Base-by-base conservation (phyloP, 2,888 invertebrate species). In the Atrina japonica region DNA sequence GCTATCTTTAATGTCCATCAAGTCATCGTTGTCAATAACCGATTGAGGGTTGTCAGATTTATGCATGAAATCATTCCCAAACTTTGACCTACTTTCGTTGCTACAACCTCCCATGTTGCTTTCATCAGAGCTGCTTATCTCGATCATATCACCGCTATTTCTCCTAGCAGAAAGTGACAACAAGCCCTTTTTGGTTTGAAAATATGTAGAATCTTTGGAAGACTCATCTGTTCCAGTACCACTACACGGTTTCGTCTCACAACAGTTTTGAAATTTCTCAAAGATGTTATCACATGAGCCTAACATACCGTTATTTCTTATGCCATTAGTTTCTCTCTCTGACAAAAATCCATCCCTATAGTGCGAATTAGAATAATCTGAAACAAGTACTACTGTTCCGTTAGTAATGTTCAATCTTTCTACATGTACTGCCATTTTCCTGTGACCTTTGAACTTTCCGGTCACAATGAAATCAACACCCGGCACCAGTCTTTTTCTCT, bases 391-490 rank as follows among this genome's bases (percentile, higher is more conserved):
- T 18, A 61, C 61, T 30, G 61, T 43, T 47, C 49, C 49, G 30
- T 47, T 55, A 35, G 43, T 23, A 11, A 76, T 53, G 27, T 75
- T 69, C n/a, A 83, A 55, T 58, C 78, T 83, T 29, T 80, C 66
- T 7, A 87, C 58, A n/a, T 77, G 77, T 21, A 87, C 86, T 55
- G 78, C 68, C 86, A 88, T 84, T 53, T 80, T 74, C 59, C 77
- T 82, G 64, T 80, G 74, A 27, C 86, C 86, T 77, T 83, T 86
- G 64, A 87, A 86, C 66, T 79, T 85, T 14, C 82, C 83, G 14
- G 77, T 76, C 6, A 86, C 81, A 66, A 86, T 82, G 60, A 84
- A 86, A 72, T 86, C 83, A 14, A 78, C 77, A 56, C 78, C 80
- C 47, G 80, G 76, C 45, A 76, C 65, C 35, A 67, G 68, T 23